Base-by-base conservation (phyloP, 2,113 vertebrate genomes). In the Entomyzon cyanotis region DNA sequence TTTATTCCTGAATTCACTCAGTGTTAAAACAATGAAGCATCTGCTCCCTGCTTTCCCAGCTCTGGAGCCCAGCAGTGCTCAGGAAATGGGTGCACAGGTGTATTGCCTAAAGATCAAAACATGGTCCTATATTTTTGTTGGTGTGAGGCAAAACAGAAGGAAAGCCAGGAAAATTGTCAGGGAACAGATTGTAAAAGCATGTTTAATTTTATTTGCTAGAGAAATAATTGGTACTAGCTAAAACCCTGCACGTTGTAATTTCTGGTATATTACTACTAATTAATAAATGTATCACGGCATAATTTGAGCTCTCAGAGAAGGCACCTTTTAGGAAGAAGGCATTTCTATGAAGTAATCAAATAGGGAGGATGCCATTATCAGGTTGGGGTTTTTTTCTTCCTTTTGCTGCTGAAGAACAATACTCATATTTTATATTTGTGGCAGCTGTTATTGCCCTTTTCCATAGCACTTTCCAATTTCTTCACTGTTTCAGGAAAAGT, bases 131-230 rank as follows among this genome's bases (percentile, higher is more conserved):
- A 5, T 64, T 88, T 76, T 37, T 49, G 28, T 5, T 81, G 20
- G 35, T 56, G 64, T 56, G 90, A 95, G 68, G 77, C 42, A 93
- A 90, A 96, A 78, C 80, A 95, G 91, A 91, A 86, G 79, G 73
- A 65, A 86, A 93, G 60, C 58, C 56, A 89, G 64, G 15, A n/a
- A 89, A 89, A 58, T 56, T 71, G 76, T 94, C 2, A 0, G n/a
- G 71, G 53, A 97, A 71, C 95, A 95, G 92, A 95, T 92, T 92
- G 90, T 53, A 89, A 95, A 90, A 92, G 18, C 39, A 3, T 74
- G 42, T 64, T 94, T 94, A 84, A 92, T 95, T 94, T 91, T 93
- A 79, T 73, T 94, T 92, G 63, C 53, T 75, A 28, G 80, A 50
- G 56, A 78, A 90, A 81, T 52, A 63, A 89, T 58, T 3, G 0